Percentiles rank a stretch among this genome's conserved stretches.
Evolutionary conservation across 1,140 invertebrate genomes (phyloP).

Genomic region (Stenopsyche tienmushanensis): DNA sequence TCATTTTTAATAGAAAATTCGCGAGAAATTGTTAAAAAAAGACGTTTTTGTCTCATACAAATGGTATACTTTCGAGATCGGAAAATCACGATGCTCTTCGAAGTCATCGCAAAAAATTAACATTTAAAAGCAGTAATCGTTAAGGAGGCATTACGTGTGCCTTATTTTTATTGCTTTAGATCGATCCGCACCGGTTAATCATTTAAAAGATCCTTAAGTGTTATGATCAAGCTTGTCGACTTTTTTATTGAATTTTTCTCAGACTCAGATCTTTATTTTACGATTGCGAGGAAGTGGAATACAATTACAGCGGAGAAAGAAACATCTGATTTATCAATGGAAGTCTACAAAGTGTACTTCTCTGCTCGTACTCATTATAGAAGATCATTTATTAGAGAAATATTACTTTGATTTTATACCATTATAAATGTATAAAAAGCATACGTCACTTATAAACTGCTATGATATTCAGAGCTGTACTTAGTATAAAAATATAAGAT

Average conservation of each 20-base stretch:
- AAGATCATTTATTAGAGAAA: too few relatives aligned
- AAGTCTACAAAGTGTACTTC: background rate
- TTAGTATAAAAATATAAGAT: too few relatives aligned
- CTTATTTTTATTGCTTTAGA: slow-evolving; percentile 15
- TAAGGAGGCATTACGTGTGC: slow-evolving; percentile 7
- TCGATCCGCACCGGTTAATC: slow-evolving; percentile 13
- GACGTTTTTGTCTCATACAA: too few relatives aligned
- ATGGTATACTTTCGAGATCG: background rate
- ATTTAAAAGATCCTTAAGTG: slow-evolving; percentile 26
- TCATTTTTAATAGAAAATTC: too few relatives aligned
- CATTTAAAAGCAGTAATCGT: slow-evolving; percentile 21
- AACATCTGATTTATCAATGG: background rate
- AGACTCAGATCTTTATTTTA: background rate
- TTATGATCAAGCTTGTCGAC: slow-evolving; percentile 23
- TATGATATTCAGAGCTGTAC: too few relatives aligned
- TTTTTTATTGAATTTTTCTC: slow-evolving; percentile 13
- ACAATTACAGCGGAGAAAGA: too few relatives aligned
- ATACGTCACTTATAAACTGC: too few relatives aligned
- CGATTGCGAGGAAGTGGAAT: background rate
- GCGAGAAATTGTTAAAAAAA: too few relatives aligned
- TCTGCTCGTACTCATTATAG: background rate
- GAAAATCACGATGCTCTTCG: background rate
- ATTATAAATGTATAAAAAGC: too few relatives aligned
- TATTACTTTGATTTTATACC: too few relatives aligned
- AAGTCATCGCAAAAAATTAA: background rate